Conservation (phyloP, 1,140 invertebrate genomes). For the Drosophila santomea region DNA sequence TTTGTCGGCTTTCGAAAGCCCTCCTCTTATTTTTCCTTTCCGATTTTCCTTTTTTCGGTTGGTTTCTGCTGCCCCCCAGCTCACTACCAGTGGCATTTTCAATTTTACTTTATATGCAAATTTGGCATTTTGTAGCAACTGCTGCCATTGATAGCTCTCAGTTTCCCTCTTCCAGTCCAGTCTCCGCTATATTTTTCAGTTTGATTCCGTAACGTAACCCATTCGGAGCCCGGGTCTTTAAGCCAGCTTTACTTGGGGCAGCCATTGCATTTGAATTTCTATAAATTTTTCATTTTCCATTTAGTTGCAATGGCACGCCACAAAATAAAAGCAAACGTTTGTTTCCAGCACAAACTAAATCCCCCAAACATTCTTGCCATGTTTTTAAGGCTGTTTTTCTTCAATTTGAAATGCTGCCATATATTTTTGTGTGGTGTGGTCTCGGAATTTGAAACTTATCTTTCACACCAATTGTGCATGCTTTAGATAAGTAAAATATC, state of each 20-base stretch:
- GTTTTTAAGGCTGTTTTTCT: slow-evolving; percentile 44
- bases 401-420: slow-evolving; percentile 28
- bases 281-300: slow-evolving; percentile 81
- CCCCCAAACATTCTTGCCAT: slow-evolving; percentile 18
- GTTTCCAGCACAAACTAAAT: slow-evolving; percentile 29
- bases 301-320: slow-evolving; percentile 59
- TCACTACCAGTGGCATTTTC: slow-evolving; percentile 73
- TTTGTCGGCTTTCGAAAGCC: slow-evolving; percentile 53
- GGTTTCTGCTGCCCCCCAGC: slow-evolving; percentile 22
- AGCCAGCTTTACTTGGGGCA: slow-evolving; percentile 65
- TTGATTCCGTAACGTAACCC: slow-evolving; percentile 17
- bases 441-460: slow-evolving; percentile 21
- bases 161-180: slow-evolving; percentile 3
- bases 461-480: slow-evolving; percentile 8
- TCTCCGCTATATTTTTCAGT: slow-evolving; percentile 16
- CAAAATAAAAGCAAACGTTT: slow-evolving; percentile 45
- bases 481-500: slow-evolving; percentile 10
- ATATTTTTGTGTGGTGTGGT: slow-evolving; percentile 11
- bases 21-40: slow-evolving; percentile 31
- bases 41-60: slow-evolving; percentile 19
- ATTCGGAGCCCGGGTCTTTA: slow-evolving; percentile 49
- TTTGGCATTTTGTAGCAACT: slow-evolving; percentile 78
- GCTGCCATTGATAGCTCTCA: slow-evolving; percentile 73
- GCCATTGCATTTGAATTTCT: slow-evolving; percentile 74
- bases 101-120: slow-evolving; percentile 83